These are phyloP conservation scores for Battus philenor DNA, from an alignment of 1,140 invertebrate genomes.

Conservation along the genomic window DNA sequence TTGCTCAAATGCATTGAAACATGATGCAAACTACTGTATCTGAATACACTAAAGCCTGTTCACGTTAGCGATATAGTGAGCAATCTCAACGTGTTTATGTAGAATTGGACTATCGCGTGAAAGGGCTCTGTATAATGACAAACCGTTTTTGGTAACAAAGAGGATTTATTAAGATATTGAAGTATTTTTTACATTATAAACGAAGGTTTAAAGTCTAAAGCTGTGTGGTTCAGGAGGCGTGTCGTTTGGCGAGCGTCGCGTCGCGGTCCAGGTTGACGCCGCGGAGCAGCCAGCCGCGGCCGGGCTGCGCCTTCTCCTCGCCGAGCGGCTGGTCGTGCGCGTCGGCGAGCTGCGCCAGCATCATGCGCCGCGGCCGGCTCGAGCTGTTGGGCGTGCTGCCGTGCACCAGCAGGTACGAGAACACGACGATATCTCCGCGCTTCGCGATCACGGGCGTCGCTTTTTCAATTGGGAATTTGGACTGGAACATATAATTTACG, in stretches of 20 bases:
- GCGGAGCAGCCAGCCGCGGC: slow-evolving; percentile 34
- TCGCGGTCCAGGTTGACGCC: slow-evolving; percentile 38
- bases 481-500: slow-evolving; percentile 44
- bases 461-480: slow-evolving; percentile 75
- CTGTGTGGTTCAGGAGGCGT: no score
- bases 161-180: no score
- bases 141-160: no score
- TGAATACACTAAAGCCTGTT: no score
- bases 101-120: no score
- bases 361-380: slow-evolving; percentile 74
- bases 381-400: slow-evolving; percentile 78
- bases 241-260: slow-evolving; percentile 35
- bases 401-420: slow-evolving; percentile 79
- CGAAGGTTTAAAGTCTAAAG: no score
- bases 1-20: no score
- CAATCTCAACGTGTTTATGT: no score
- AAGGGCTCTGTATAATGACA: no score
- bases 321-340: slow-evolving; percentile 76
- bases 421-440: slow-evolving; percentile 77
- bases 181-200: no score
- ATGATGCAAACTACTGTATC: no score
- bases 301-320: slow-evolving; percentile 26
- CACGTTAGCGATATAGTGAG: no score
- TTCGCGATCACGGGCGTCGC: slow-evolving; percentile 75
- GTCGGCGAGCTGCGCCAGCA: slow-evolving; percentile 75